Evolutionary conservation across 2,113 vertebrate genomes (phyloP), one percentile per base, ranked within the genome.

Genomic region (Merops nubicus): DNA sequence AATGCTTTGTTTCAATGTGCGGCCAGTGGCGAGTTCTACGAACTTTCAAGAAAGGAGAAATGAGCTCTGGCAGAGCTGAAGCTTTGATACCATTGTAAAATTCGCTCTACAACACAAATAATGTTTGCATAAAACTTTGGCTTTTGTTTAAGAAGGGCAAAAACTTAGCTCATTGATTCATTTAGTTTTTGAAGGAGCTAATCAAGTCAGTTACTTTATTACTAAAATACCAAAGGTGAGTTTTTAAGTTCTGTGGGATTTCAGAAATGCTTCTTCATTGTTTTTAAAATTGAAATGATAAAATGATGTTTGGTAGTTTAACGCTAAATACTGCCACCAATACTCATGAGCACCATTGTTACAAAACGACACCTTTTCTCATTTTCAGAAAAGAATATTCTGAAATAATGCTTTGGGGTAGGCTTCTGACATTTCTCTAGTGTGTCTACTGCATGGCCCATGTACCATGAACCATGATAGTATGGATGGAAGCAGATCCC

Each of bases 401-500:
- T 94, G 88, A 91, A 83, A 42, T 92, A 82, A 88, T 95, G 64
- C 75, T 59, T 69, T 97, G 89, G 88, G 89, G 83, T 94, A 96
- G 87, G 67, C 86, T 95, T 97, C 93, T 85, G 80, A 95, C 77
- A 25, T 96, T 86, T 88, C 85, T 45, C 40, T 77, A 82, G 93
- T 65, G 93, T 65, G 57, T 86, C 86, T 87, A n/a, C 88, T 88
- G 87, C 93, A 86, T 91, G 51, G 14, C 77, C 63, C 51, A 0
- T 28, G 12, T 77, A 29, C 56, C 23, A 78, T 87, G 82, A 94
- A 70, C 50, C 11, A 19, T 14, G 1, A 3, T 28, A 62, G 34
- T 38, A n/a, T 34, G 88, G 69, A 77, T 86, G 79, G 85, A 90
- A 95, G 60, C 72, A 86, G 42, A 82, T 73, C 25, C 36, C 50